phyloP scores from a whole-genome alignment of 1,140 invertebrate species.

The Watersipora subatra region DNA sequence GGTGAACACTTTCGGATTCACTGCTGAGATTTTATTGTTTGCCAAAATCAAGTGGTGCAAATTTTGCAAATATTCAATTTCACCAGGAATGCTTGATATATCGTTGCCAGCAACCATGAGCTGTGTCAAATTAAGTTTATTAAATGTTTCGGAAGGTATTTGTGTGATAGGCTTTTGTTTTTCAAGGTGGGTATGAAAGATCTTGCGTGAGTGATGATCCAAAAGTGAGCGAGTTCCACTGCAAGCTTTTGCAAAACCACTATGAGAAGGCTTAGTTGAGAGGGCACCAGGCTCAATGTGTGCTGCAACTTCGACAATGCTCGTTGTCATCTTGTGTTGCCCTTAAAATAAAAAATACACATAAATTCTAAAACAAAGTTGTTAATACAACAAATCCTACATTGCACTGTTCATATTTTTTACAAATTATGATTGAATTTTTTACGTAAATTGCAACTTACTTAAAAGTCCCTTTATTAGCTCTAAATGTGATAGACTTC shows the following conservation, averaged over 20 bases:
- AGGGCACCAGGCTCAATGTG: neutral
- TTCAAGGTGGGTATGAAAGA: neutral
- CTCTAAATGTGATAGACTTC: too few relatives aligned
- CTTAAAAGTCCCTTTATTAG: too few relatives aligned
- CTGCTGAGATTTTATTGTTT: neutral
- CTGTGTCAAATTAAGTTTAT: neutral
- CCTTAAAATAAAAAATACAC: too few relatives aligned
- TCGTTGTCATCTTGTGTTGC: too few relatives aligned
- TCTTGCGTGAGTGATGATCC: neutral
- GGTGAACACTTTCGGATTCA: neutral
- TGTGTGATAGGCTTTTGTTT: neutral
- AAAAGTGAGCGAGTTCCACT: neutral
- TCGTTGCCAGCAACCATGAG: neutral
- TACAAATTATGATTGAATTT: too few relatives aligned
- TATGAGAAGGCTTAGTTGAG: neutral
- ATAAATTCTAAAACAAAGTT: too few relatives aligned
- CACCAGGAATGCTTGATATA: neutral
- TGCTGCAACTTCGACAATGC: neutral
- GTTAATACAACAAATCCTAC: too few relatives aligned
- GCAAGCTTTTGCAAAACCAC: neutral
- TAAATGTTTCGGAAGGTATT: neutral
- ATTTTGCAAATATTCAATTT: neutral
- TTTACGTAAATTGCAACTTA: too few relatives aligned
- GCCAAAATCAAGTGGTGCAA: neutral
- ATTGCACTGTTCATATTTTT: too few relatives aligned